Percentiles rank a stretch among this genome's conserved stretches.
Evolutionary conservation across 2,113 vertebrate species (phyloP).

Genomic region (Lycaon pictus): DNA sequence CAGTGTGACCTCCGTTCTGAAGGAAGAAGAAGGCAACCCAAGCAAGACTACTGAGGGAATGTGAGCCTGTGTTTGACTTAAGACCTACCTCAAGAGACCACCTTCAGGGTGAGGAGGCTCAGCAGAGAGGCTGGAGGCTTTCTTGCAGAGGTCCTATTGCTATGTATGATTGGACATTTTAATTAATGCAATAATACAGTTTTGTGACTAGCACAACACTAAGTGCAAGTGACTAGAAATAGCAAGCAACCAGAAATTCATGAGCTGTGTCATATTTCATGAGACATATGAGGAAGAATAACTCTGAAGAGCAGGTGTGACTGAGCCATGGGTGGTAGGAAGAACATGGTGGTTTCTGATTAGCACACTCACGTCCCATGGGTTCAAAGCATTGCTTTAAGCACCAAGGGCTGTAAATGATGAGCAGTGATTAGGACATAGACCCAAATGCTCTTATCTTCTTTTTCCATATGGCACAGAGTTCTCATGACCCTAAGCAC

Average conservation of each 20-base stretch:
- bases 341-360: not conserved
- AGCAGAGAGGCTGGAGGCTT: not conserved
- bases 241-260: not conserved
- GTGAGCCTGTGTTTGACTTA: not conserved
- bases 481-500: not conserved
- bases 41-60: not conserved
- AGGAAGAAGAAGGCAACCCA: not conserved
- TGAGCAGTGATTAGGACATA: not conserved
- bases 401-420: not conserved
- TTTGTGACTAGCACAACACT: not conserved
- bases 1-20: not conserved
- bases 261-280: not conserved
- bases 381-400: not conserved
- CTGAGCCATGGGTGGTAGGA: not conserved
- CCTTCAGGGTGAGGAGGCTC: not conserved
- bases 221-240: not conserved
- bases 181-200: not conserved
- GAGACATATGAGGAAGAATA: not conserved
- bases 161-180: not conserved
- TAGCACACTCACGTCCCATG: accelerated
- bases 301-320: not conserved
- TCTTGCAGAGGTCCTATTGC: not conserved
- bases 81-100: not conserved
- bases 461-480: not conserved
- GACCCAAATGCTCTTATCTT: too few relatives aligned